A percentile compares a stretch with the other conserved stretches of the same genome.
phyloP scores from a whole-genome alignment of 35 echinoderm and acorn worm species.

The Ptychodera flava region DNA sequence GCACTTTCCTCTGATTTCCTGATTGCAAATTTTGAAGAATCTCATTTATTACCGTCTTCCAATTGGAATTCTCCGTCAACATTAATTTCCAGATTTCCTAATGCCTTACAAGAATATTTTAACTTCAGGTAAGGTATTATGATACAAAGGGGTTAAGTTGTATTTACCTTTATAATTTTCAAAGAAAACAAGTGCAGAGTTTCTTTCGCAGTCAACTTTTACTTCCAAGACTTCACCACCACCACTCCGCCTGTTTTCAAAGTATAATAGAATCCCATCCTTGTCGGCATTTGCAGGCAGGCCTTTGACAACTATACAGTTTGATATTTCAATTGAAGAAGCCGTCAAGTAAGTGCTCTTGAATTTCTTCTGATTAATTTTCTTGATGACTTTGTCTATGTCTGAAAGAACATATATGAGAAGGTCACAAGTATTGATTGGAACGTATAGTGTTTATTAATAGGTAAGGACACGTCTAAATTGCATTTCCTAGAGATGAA shows the following conservation, averaged over 20 bases:
- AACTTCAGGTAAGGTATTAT: too few species aligned
- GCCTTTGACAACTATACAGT: background rate
- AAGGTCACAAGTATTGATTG: too few species aligned
- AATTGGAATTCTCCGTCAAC: too few species aligned
- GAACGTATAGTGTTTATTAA: background rate
- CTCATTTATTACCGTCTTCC: too few species aligned
- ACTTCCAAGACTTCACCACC: background rate
- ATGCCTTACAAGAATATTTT: too few species aligned
- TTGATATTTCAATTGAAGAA: background rate
- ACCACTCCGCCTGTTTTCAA: background rate
- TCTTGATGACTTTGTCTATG: background rate
- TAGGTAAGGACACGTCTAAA: background rate
- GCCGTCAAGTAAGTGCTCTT: background rate
- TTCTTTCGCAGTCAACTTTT: background rate
- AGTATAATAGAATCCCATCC: background rate
- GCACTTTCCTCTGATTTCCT: too few species aligned
- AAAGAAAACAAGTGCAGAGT: background rate
- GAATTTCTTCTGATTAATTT: background rate
- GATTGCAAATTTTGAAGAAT: too few species aligned
- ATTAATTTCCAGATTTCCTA: too few species aligned
- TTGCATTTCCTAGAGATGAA: background rate
- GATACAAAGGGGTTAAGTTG: too few species aligned
- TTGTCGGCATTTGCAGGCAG: background rate
- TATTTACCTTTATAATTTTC: background rate
- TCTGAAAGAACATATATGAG: background rate